Evolutionary conservation across 2,888 invertebrate genomes (phyloP).

Genomic region (Amitus sp.): DNA sequence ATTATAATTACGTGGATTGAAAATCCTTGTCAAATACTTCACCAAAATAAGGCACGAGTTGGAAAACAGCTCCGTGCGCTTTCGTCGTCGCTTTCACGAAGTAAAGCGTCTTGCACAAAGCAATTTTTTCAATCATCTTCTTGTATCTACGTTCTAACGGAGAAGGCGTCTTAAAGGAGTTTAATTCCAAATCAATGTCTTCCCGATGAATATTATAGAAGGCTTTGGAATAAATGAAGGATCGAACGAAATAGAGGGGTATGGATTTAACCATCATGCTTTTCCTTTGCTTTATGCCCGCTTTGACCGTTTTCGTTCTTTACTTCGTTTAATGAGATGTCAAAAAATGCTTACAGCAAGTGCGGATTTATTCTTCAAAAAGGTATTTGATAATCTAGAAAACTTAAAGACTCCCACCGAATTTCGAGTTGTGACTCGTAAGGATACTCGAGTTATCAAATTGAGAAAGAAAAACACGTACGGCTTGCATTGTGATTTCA

Average conservation of each 20-base stretch:
- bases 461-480: slow-evolving; percentile 30
- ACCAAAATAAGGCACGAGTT: slow-evolving; percentile 12
- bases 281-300: slow-evolving; percentile 23
- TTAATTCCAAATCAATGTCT: slow-evolving; percentile 63
- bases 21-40: slow-evolving; percentile 5
- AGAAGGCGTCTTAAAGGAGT: slow-evolving; percentile 49
- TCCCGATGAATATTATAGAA: slow-evolving; percentile 61
- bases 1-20: too few relatives aligned
- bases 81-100: slow-evolving; percentile 29
- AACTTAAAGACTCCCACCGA: neutral
- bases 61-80: slow-evolving; percentile 19
- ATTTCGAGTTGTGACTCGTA: neutral
- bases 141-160: slow-evolving; percentile 30
- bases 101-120: slow-evolving; percentile 37
- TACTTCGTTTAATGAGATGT: slow-evolving; percentile 37
- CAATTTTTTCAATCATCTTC: slow-evolving; percentile 42
- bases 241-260: slow-evolving; percentile 42
- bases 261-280: slow-evolving; percentile 41
- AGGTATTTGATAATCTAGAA: neutral
- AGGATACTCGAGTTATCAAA: slow-evolving; percentile 13
- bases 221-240: slow-evolving; percentile 58
- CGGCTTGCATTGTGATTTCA: slow-evolving; percentile 36
- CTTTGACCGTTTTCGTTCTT: slow-evolving; percentile 37
- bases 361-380: slow-evolving; percentile 37
- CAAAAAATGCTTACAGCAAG: slow-evolving; percentile 33